Evolutionary conservation across 2,888 invertebrate genomes (phyloP).

Genomic region (Tuberolachnus salignus): DNA sequence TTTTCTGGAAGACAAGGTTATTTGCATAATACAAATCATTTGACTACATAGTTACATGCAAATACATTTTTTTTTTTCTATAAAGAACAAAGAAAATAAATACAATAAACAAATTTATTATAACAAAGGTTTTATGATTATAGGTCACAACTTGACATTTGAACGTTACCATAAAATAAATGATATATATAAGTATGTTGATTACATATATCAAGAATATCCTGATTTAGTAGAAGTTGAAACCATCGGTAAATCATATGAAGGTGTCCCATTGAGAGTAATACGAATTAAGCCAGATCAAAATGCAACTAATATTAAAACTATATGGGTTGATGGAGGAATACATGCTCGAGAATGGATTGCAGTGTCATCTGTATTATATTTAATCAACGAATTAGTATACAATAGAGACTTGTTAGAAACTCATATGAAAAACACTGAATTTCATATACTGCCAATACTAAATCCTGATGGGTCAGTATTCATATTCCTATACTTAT

Average conservation of each 20-base stretch:
- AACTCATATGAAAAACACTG: conserved; percentile 64
- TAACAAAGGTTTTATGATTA: conserved; percentile 14
- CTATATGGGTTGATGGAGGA: conserved; percentile 66
- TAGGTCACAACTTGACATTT: conserved; percentile 75
- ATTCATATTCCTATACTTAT: background rate
- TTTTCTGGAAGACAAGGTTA: conserved; percentile 74
- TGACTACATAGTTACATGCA: background rate
- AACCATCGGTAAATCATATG: conserved; percentile 75
- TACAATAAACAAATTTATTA: background rate
- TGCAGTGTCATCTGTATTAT: conserved; percentile 78
- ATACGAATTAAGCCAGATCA: conserved; percentile 61
- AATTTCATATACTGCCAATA: conserved; percentile 77
- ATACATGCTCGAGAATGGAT: conserved; percentile 93
- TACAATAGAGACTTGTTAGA: conserved; percentile 73
- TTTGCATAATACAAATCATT: conserved; percentile 1
- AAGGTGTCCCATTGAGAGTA: conserved; percentile 77
- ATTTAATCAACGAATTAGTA: conserved; percentile 73
- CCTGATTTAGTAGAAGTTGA: conserved; percentile 75
- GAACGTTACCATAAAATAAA: conserved; percentile 74
- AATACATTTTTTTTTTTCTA: background rate
- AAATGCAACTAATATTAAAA: conserved; percentile 60
- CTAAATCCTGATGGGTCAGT: conserved; percentile 78
- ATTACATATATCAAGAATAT: conserved; percentile 73
- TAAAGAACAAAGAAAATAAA: background rate
- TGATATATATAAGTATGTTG: conserved; percentile 74